phyloP scores from a whole-genome alignment of 2,888 invertebrate genomes.

The Protonemura montana region DNA sequence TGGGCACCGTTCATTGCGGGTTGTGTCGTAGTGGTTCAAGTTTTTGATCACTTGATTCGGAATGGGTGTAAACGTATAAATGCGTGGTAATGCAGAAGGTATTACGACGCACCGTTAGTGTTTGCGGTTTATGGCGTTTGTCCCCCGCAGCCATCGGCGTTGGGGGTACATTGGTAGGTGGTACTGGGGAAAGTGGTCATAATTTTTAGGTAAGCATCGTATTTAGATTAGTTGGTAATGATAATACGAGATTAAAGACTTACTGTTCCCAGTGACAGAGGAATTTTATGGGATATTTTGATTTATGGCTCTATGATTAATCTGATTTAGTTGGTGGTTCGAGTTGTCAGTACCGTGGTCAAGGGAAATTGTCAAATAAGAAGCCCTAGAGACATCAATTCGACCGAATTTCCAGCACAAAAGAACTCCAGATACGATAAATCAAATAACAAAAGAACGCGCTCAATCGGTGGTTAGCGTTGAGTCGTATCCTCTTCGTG shows the following conservation, averaged over 20 bases:
- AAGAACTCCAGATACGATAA: not conserved
- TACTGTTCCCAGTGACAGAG: not conserved
- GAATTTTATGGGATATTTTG: not conserved
- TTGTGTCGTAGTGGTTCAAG: not conserved
- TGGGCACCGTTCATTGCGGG: not conserved
- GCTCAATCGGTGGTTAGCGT: not conserved
- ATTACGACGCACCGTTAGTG: not conserved
- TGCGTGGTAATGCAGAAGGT: not conserved
- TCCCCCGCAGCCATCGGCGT: not conserved
- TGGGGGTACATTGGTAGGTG: not conserved
- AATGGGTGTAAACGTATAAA: not conserved
- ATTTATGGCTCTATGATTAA: not conserved
- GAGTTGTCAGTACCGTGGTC: not conserved
- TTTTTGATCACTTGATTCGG: not conserved
- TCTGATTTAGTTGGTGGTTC: not conserved
- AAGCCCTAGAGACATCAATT: not conserved
- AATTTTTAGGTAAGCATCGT: not conserved
- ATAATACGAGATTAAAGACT: not conserved
- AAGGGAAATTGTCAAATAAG: not conserved
- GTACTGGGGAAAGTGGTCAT: not conserved
- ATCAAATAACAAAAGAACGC: not conserved
- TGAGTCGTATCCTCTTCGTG: not conserved
- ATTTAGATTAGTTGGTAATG: not conserved
- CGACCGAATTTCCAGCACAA: not conserved
- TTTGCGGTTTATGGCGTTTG: not conserved